Evolutionary conservation across 2,888 invertebrate genomes (phyloP), one percentile per base, ranked within the genome.

Genomic region (Lagria hirta): DNA sequence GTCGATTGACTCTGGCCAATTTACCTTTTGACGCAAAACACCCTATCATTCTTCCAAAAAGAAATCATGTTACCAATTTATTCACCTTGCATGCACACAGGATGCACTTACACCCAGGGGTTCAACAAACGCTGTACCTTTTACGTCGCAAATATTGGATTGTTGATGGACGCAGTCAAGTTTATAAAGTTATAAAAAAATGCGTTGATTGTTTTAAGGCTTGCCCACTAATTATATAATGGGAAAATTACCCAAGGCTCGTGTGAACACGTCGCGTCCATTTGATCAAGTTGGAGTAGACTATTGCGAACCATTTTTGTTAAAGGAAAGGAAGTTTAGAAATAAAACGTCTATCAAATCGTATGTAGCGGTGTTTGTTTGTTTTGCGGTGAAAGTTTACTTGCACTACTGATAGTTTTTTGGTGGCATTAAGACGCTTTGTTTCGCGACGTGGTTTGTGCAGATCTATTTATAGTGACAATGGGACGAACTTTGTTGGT

Each of bases 221-320:
- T n/a, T n/a, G n/a, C n/a, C n/a, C n/a, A n/a, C n/a, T n/a, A n/a
- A n/a, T n/a, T n/a, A n/a, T n/a, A n/a, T 38, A 13, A 38, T 29
- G 38, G 38, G 14, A 2, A 18, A 38, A 17, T 22, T 29, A 14
- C 38, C 29, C 14, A 12, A n/a, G 6, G 5, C 14, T 4, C 20
- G 38, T 8, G 29, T 38, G 6, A 28, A n/a, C 5, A 15, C 29
- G 2, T 8, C 38, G 10, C 2, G 10, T n/a, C 13, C 38, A 3
- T 38, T 38, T n/a, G 22, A n/a, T 2, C 8, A 22, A 7, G 15
- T 22, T 14, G 38, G 28, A 7, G 11, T 38, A 7, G 38, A 38
- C 22, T 38, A 38, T 22, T 28, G 22, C 3, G 38, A 22, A 3
- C 29, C 29, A 6, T 2, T 38, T 16, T 6, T 6, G n/a, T 2